Evolutionary conservation across 2,113 vertebrate species (phyloP), one percentile per base, ranked within the genome.

Genomic region (Candoia aspera): DNA sequence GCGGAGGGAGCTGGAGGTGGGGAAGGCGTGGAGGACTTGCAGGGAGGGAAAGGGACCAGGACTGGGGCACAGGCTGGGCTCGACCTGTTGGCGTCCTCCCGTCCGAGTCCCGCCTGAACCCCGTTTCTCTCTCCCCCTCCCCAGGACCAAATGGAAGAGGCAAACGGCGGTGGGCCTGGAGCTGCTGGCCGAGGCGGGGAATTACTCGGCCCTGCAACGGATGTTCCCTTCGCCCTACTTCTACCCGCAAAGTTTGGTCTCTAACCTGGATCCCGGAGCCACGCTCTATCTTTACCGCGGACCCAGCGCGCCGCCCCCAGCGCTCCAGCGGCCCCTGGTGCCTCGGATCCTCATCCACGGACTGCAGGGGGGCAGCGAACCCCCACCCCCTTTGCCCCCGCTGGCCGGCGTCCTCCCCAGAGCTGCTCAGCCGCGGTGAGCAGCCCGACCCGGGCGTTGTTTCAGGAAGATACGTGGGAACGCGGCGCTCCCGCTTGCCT

Each of bases 141-240:
- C 29, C 93, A 99, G 99, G 98, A 99, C 99, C 91, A 99, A 99
- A 96, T 99, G 99, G 99, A 99, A 99, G 97, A 96, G 99, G 92
- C 99, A 99, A 97, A 99, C 99, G 0, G 99, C 99, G 26, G 99
- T 99, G 93, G 99, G 99, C 87, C 96, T 99, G 89, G 99, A 99
- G 97, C 97, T 99, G 89, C 97, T 99, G 97, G 99, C 99, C 2
- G 99, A 99, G 93, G 99, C 99, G 0, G 99, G 99, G 59, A 99
- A 99, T 96, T 99, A 99, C 92, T 99, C 99, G 0, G 99, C 99
- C 53, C 98, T 99, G 1, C 99, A 99, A 97, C 97, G 99, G 96
- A 99, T 99, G 99, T 99, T 99, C 97, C 99, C 99, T 79, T 99
- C 99, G 90, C 99, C 99, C 89, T 99, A 99, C 93, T 99, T 99